Conservation (phyloP, 2,888 invertebrate species). For the Nemoura dubitans region DNA sequence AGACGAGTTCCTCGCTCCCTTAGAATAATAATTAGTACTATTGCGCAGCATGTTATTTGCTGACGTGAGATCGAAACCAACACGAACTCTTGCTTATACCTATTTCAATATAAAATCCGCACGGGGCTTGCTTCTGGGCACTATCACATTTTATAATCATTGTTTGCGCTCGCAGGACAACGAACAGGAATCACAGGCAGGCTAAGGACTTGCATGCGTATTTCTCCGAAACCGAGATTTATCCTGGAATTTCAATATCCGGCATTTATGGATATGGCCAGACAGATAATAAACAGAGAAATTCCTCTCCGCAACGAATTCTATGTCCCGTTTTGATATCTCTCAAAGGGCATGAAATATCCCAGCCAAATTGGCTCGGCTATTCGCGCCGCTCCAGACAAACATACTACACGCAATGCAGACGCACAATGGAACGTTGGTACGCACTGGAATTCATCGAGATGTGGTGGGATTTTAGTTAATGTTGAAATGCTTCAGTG, state of each 20-base stretch:
- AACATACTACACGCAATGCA: not conserved
- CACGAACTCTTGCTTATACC: not conserved
- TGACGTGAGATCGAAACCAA: not conserved
- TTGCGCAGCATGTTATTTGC: not conserved
- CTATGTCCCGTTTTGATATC: not conserved
- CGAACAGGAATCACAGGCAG: not conserved
- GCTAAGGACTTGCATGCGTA: not conserved
- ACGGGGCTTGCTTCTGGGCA: not conserved
- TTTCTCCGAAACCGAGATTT: not conserved
- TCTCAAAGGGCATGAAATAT: not conserved
- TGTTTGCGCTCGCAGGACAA: not conserved
- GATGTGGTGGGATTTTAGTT: not conserved
- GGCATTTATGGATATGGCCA: not conserved
- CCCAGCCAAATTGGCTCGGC: not conserved
- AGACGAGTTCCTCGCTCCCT: not conserved
- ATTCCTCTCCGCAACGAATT: not conserved
- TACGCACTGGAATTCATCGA: not conserved
- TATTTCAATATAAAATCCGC: not conserved
- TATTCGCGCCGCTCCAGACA: not conserved
- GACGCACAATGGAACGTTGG: not conserved
- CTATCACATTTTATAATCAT: not conserved
- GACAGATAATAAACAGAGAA: conserved; percentile 12
- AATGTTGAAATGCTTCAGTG: not conserved
- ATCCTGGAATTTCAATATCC: conserved; percentile 4
- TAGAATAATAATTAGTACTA: not conserved